Evolutionary conservation across 2,797 vertebrate species (phyloP).

Genomic region (Lates japonicus): DNA sequence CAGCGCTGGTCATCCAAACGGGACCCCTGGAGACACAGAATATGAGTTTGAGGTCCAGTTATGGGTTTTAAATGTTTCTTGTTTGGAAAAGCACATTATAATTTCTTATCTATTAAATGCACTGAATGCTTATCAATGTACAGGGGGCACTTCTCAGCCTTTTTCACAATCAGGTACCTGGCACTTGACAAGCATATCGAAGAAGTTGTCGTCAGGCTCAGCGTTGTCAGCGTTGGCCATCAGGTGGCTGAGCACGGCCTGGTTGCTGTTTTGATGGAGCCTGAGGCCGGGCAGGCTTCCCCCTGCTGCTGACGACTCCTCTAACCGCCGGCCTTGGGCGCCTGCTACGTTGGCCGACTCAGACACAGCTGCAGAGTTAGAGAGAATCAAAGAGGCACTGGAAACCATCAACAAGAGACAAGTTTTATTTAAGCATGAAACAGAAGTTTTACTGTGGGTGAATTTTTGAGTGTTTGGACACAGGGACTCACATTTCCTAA

Average conservation of each 20-base stretch:
- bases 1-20: conserved; percentile 98
- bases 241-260: conserved; percentile 88
- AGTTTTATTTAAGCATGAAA: neutral
- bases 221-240: conserved; percentile 84
- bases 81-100: neutral
- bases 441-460: neutral
- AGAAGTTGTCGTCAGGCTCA: conserved; percentile 95
- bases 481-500: conserved; percentile 88
- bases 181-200: conserved; percentile 95
- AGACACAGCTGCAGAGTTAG: conserved; percentile 82
- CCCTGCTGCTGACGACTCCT: conserved; percentile 87
- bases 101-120: neutral
- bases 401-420: neutral
- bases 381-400: neutral
- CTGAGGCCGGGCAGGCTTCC: conserved; percentile 90
- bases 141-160: neutral
- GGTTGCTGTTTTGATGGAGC: conserved; percentile 82
- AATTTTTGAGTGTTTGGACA: neutral
- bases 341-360: conserved; percentile 86
- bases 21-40: conserved; percentile 86
- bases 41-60: neutral
- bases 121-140: neutral
- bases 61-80: neutral
- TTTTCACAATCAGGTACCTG: conserved; percentile 84
- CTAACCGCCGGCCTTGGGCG: conserved; percentile 88